Base-by-base conservation (phyloP, 1,140 invertebrate species). In the Arctopsyche grandis region DNA sequence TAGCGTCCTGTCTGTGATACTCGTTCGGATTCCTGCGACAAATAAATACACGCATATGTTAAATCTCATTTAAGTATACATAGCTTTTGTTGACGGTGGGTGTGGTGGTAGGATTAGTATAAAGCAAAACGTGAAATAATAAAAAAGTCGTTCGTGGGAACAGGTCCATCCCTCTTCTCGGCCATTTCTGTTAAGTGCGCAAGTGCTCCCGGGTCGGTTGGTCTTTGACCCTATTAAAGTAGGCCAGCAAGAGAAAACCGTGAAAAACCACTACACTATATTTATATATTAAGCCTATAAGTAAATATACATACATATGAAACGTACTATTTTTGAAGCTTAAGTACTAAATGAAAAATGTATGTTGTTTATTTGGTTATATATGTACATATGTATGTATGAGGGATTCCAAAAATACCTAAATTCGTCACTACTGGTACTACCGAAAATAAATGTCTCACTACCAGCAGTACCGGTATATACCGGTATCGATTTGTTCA, bases 11-110 rank as follows among this genome's bases (percentile, higher is more conserved):
- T 75, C 92, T 91, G 83, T 94, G 92, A 79, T 94, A 92, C 83
- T 95, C 93, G 84, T 97, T 97, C 0, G 96, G 96, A 88, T 97
- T 96, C 79, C 96, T 97, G 88, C 10, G 75, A 78, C 76, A 82
- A 81, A 21, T 21, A 78, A 78, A 78, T 43, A 80, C 3, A 43
- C 5, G 5, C n/a, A n/a, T n/a, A 12, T 5, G 19, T 1, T 66
- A 22, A 66, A 4, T 66, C 7, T 66, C 21, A 29, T 66, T 7
- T 21, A 58, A 1, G 21, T 16, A 58, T 5, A 58, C 10, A 10
- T 58, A 16, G 14, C 5, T 58, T 58, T 58, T 16, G 14, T 21
- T 21, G 52, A 21, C 52, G 52, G 21, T 10, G 10, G n/a, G n/a
- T 48, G 9, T 48, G n/a, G 46, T 10, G 52, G 52, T 12, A 12